A percentile compares a stretch with the other conserved stretches of the same genome.
These are phyloP conservation scores for Bradypus variegatus DNA, from an alignment of 2,797 vertebrate genomes.

Conservation along the genomic window DNA sequence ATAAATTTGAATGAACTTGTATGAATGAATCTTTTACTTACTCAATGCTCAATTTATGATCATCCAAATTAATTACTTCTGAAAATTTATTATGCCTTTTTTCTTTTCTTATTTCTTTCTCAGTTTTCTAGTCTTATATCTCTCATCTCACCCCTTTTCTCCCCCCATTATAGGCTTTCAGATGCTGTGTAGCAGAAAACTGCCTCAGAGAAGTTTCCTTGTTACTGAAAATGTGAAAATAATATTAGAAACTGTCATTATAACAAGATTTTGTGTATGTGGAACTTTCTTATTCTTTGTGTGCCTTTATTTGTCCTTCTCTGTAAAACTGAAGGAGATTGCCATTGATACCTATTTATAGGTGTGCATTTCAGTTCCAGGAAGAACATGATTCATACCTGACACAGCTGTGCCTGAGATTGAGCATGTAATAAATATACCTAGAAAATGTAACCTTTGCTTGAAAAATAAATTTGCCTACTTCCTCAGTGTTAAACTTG, in stretches of 20 bases:
- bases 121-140: constrained; percentile 24
- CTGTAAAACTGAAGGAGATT: constrained; percentile 34
- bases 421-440: constrained; percentile 1
- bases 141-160: constrained; percentile 3
- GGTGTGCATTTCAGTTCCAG: constrained; percentile 1
- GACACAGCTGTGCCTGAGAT: constrained; percentile 31
- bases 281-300: neutral
- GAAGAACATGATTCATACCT: constrained; percentile 7
- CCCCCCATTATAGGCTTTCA: neutral
- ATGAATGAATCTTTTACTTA: constrained; percentile 26
- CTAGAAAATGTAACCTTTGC: constrained; percentile 20
- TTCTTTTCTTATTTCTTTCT: constrained; percentile 15
- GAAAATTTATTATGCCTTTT: constrained; percentile 27
- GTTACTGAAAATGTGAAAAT: constrained; percentile 40
- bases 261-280: neutral
- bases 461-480: constrained; percentile 23
- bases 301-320: constrained; percentile 36
- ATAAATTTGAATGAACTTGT: constrained; percentile 5
- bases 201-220: constrained; percentile 25
- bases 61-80: constrained; percentile 29
- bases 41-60: constrained; percentile 33
- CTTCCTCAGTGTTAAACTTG: neutral
- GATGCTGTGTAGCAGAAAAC: neutral
- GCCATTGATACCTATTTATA: constrained; percentile 26
- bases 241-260: constrained; percentile 32